phyloP scores from a whole-genome alignment of 1,140 invertebrate genomes.

The Eupeodes corollae region DNA sequence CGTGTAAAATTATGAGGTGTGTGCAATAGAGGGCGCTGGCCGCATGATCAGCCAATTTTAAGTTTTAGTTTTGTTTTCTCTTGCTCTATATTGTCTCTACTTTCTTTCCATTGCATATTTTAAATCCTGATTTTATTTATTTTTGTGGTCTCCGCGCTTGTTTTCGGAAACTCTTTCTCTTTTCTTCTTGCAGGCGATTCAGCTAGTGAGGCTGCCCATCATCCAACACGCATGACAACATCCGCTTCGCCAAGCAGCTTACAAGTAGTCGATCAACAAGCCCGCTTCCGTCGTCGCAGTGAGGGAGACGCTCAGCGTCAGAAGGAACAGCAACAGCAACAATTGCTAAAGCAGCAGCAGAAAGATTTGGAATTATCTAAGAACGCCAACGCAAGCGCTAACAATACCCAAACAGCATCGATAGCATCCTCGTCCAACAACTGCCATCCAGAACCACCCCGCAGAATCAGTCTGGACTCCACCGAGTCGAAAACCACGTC shows the following conservation, averaged over 20 bases:
- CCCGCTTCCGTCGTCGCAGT: constrained; percentile 25
- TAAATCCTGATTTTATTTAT: too few species aligned
- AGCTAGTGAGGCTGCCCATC: constrained; percentile 11
- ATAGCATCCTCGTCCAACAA: constrained; percentile 5
- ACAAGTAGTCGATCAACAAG: constrained; percentile 23
- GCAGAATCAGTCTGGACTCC: constrained; percentile 29
- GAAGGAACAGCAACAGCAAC: constrained; percentile 17
- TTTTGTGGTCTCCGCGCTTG: too few species aligned
- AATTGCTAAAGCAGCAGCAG: constrained; percentile 6
- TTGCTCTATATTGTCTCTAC: too few species aligned
- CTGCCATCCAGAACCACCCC: neutral
- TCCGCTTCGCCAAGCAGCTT: constrained; percentile 6
- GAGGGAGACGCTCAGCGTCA: constrained; percentile 29
- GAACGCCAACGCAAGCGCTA: neutral
- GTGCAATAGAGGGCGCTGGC: neutral
- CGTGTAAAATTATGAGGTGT: neutral
- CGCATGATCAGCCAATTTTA: neutral
- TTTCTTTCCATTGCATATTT: too few species aligned
- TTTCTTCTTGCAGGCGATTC: constrained; percentile 4
- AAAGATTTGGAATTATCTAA: constrained; percentile 2
- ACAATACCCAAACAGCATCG: neutral
- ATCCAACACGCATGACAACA: constrained; percentile 6
- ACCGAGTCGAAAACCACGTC: constrained; percentile 24
- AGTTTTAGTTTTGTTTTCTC: neutral
- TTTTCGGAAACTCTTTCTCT: neutral